Evolutionary conservation across 2,113 vertebrate genomes (phyloP).

Genomic region (Odontesthes bonariensis): DNA sequence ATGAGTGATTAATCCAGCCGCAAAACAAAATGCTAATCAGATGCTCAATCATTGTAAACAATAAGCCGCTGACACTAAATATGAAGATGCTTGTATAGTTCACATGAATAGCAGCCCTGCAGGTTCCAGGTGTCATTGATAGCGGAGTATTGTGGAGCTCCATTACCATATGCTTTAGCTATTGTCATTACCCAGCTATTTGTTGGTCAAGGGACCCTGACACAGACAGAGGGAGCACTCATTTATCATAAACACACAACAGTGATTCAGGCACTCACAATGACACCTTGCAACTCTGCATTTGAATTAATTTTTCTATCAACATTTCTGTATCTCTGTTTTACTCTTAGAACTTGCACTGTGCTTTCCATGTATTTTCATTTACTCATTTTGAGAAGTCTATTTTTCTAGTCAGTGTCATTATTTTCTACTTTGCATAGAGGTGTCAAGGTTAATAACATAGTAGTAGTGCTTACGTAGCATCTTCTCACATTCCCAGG

Average conservation of each 20-base stretch:
- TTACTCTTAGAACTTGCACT: conserved; percentile 21
- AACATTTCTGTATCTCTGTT: conserved; percentile 42
- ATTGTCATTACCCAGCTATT: conserved; percentile 79
- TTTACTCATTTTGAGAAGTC: conserved; percentile 9
- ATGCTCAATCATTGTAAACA: conserved; percentile 55
- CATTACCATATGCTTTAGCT: conserved; percentile 78
- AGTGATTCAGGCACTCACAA: conserved; percentile 58
- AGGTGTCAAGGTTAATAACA: conserved; percentile 68
- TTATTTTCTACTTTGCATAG: conserved; percentile 60
- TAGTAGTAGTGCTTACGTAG: conserved; percentile 46
- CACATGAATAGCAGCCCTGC: conserved; percentile 46
- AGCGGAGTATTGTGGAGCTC: conserved; percentile 58
- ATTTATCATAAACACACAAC: conserved; percentile 77
- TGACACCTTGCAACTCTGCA: conserved; percentile 51
- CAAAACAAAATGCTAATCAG: conserved; percentile 62
- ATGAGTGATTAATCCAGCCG: conserved; percentile 18
- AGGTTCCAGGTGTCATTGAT: conserved; percentile 69
- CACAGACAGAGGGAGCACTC: conserved; percentile 60
- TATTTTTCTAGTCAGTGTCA: conserved; percentile 45
- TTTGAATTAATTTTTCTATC: conserved; percentile 68
- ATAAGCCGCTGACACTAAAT: conserved; percentile 50
- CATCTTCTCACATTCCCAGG: conserved; percentile 57
- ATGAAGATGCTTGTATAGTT: conserved; percentile 57
- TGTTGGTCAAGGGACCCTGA: conserved; percentile 78
- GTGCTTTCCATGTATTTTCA: conserved; percentile 19